These are phyloP conservation scores for Crotalus adamanteus DNA, from an alignment of 2,797 vertebrate species.

Conservation along the genomic window DNA sequence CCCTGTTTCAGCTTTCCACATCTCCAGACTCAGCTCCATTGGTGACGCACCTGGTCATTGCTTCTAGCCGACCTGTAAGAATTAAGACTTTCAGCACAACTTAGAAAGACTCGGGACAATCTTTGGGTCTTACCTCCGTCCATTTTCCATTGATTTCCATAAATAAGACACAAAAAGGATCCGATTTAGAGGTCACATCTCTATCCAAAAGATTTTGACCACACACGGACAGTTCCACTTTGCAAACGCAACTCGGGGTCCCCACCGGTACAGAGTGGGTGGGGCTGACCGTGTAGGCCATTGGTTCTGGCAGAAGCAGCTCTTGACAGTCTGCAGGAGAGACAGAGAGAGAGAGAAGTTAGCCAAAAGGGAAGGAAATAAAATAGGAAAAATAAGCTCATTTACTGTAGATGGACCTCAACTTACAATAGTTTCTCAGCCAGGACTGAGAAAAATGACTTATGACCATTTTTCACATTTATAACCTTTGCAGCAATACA, in stretches of 20 bases:
- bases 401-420: not conserved
- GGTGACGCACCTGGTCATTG: not conserved
- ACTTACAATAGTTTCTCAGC: not conserved
- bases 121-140: slow-evolving; percentile 83
- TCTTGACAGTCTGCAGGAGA: slow-evolving; percentile 69
- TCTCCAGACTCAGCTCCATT: not conserved
- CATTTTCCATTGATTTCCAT: slow-evolving; percentile 88
- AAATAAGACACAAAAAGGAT: slow-evolving; percentile 97
- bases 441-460: not conserved
- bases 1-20: not conserved
- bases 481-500: not conserved
- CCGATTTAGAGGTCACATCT: slow-evolving; percentile 96
- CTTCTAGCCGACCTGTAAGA: not conserved
- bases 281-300: slow-evolving; percentile 83
- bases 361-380: no score
- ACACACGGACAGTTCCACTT: slow-evolving; percentile 88
- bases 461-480: not conserved
- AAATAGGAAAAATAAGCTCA: not conserved
- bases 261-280: slow-evolving; percentile 64
- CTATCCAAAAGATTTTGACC: slow-evolving; percentile 90
- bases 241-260: slow-evolving; percentile 88
- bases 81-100: accelerated
- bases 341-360: accelerated
- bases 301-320: slow-evolving; percentile 66
- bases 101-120: not conserved